Conservation (phyloP, 2,113 vertebrate species). For the Lonchura striata region DNA sequence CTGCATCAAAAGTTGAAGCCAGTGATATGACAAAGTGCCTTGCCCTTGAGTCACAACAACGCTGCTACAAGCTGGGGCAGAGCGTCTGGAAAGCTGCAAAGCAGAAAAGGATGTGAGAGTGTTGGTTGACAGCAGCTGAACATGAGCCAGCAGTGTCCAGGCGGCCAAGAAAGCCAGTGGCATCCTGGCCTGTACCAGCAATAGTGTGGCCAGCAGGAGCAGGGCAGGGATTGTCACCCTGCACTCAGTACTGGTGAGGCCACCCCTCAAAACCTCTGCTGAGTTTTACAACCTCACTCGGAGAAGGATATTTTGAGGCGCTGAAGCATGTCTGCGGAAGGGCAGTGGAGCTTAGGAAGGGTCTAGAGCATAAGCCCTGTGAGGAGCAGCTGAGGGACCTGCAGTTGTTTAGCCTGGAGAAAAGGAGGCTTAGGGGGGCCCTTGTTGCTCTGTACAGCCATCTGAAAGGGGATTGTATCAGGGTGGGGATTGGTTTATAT, state of each 20-base stretch:
- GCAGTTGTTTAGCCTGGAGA: not conserved
- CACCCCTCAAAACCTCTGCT: accelerated
- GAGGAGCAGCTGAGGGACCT: too few species aligned
- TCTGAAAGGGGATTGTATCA: not conserved
- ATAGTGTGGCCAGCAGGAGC: not conserved
- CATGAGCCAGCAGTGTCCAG: not conserved
- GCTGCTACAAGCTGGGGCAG: not conserved
- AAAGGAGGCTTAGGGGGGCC: accelerated
- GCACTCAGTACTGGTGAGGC: accelerated
- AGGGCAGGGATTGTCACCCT: not conserved
- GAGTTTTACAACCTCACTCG: accelerated
- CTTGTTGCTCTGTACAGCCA: not conserved
- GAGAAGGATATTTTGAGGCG: not conserved
- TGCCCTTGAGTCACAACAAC: not conserved
- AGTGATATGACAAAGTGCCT: accelerated
- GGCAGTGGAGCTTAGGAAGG: accelerated
- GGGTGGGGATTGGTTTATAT: not conserved
- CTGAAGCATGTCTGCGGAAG: not conserved
- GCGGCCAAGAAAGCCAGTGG: not conserved
- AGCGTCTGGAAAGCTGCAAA: not conserved
- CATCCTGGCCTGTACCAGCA: not conserved
- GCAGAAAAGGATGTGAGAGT: not conserved
- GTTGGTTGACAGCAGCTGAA: accelerated
- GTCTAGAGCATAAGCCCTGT: not conserved
- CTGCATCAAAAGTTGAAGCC: not conserved